These are phyloP conservation scores for Seriola dumerili DNA, from an alignment of 2,113 vertebrate species.

Conservation along the genomic window DNA sequence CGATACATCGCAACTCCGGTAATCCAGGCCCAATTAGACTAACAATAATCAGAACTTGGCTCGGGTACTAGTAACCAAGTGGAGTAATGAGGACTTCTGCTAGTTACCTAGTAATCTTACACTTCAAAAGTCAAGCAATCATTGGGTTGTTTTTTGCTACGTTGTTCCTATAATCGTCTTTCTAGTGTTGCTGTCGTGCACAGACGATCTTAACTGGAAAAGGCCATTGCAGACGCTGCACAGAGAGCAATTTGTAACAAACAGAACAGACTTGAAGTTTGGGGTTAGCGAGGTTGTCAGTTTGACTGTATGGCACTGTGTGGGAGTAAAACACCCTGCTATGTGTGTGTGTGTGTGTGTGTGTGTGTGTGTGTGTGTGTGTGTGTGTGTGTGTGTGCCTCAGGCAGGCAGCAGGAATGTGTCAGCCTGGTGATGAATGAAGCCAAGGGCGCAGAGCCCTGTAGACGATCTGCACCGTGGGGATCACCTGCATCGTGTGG, in stretches of 20 bases:
- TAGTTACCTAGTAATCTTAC: too few species aligned
- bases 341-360: conserved; percentile 35
- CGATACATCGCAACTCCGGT: too few species aligned
- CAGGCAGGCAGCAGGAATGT: conserved; percentile 74
- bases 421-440: conserved; percentile 80
- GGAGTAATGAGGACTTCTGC: too few species aligned
- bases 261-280: conserved; percentile 45
- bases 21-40: too few species aligned
- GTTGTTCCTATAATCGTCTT: not conserved
- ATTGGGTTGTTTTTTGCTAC: too few species aligned
- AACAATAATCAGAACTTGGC: too few species aligned
- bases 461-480: conserved; percentile 65
- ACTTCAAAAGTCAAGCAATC: too few species aligned
- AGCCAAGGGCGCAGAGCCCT: conserved; percentile 61
- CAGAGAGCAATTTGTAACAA: not conserved
- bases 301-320: conserved; percentile 58
- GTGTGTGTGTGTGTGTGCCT: conserved; percentile 43
- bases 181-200: not conserved
- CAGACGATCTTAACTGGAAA: not conserved
- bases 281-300: conserved; percentile 40
- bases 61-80: too few species aligned
- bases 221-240: not conserved
- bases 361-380: too few species aligned
- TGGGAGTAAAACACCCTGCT: conserved; percentile 66
- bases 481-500: conserved; percentile 52